phyloP scores from a whole-genome alignment of 2,888 invertebrate species.

The Cephus pygmeus region DNA sequence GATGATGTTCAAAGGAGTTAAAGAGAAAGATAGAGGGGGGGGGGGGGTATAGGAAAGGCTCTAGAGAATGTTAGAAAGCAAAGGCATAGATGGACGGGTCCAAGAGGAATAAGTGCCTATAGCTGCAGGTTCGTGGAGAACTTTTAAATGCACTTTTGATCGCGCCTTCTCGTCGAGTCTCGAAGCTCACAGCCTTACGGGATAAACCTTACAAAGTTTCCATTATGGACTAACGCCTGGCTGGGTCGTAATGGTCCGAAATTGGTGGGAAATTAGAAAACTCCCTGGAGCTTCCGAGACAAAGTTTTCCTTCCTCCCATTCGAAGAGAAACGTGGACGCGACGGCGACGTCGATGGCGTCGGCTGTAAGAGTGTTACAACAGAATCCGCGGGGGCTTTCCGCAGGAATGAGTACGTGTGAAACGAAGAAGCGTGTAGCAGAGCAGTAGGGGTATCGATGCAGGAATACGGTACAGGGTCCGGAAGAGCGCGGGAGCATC shows the following conservation, averaged over 20 bases:
- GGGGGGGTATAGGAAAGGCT: neutral
- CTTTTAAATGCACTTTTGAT: neutral
- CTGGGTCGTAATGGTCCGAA: neutral
- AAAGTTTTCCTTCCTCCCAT: neutral
- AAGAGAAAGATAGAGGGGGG: too few relatives aligned
- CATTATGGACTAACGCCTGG: neutral
- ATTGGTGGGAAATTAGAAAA: neutral
- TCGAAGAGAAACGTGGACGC: neutral
- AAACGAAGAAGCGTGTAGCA: neutral
- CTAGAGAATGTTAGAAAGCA: neutral
- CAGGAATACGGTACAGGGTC: neutral
- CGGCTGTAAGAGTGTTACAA: neutral
- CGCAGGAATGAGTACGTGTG: neutral
- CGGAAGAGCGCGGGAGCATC: constrained; percentile 23
- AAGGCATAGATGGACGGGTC: neutral
- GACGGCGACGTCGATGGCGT: neutral
- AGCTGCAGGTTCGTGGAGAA: neutral
- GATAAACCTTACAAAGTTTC: neutral
- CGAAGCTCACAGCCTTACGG: neutral
- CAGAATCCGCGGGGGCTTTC: neutral
- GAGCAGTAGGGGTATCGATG: neutral
- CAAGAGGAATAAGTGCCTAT: neutral
- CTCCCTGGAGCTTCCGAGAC: neutral
- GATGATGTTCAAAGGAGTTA: too few relatives aligned
- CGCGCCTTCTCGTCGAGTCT: neutral